Conservation (phyloP, 2,797 vertebrate species). For the Alcedo quadribrachys region DNA sequence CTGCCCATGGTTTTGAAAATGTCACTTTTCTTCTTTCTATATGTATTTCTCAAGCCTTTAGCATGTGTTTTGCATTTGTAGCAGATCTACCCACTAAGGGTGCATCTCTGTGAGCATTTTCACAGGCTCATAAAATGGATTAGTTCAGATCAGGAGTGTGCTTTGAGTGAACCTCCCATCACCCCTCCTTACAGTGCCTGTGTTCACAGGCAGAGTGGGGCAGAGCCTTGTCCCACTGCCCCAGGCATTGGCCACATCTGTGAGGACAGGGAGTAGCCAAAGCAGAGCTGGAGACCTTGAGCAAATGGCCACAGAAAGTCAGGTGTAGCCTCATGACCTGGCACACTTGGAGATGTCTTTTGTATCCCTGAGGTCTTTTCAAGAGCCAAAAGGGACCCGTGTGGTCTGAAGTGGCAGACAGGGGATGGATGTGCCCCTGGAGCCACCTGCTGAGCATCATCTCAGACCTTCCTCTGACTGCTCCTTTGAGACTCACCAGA, state of each 20-base stretch:
- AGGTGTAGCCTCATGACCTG: rapidly evolving
- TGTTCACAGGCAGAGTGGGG: neutral
- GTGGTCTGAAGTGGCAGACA: rapidly evolving
- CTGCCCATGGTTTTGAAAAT: neutral
- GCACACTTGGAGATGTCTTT: neutral
- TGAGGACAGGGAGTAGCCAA: neutral
- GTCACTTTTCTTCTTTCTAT: neutral
- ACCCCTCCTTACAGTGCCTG: neutral
- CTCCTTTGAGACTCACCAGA: neutral
- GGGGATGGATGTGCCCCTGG: neutral
- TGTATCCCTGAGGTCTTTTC: neutral
- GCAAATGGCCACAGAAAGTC: neutral
- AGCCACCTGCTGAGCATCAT: neutral
- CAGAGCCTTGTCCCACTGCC: neutral
- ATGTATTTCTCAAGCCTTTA: neutral
- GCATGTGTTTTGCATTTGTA: neutral
- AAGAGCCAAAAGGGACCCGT: neutral
- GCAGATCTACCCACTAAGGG: neutral
- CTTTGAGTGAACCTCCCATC: neutral
- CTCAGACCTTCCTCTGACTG: neutral
- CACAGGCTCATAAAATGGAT: neutral
- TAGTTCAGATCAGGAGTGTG: neutral
- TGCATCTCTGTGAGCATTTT: neutral
- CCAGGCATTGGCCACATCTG: neutral
- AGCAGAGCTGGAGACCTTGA: neutral